Evolutionary conservation across 2,797 vertebrate species (phyloP).

Genomic region (Spizella passerina): DNA sequence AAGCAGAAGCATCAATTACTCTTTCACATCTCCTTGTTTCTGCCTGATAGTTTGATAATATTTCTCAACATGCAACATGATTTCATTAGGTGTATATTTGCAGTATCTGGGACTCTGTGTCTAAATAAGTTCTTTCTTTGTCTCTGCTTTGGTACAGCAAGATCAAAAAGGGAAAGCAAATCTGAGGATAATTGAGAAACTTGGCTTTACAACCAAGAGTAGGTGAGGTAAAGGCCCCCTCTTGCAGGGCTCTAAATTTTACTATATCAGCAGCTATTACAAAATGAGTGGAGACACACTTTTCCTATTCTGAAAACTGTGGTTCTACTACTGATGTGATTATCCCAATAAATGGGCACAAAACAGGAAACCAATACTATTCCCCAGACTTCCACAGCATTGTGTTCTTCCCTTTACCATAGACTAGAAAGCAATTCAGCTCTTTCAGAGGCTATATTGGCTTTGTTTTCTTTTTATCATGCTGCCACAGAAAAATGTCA

Average conservation of each 20-base stretch:
- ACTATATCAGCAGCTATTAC: neutral
- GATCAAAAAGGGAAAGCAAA: neutral
- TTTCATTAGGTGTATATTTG: neutral
- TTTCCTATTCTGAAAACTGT: rapidly evolving
- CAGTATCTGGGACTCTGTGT: neutral
- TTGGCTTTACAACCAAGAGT: neutral
- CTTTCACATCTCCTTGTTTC: neutral
- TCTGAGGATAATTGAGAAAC: neutral
- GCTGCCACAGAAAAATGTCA: neutral
- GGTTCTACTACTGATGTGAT: neutral
- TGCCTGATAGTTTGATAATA: neutral
- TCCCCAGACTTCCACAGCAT: neutral
- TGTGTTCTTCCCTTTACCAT: neutral
- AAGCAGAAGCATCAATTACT: neutral
- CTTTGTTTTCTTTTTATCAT: neutral
- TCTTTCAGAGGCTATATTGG: neutral
- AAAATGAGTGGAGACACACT: neutral
- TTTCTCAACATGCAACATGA: neutral
- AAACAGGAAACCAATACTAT: neutral
- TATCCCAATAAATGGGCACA: neutral
- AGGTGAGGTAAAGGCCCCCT: neutral
- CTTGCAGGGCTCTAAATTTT: neutral
- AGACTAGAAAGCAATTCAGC: neutral
- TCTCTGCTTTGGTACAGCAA: neutral
- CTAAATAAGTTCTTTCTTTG: neutral